A percentile compares a stretch with the other conserved stretches of the same genome.
Conservation (phyloP, 1,140 invertebrate species). For the Drosophila pandora region DNA sequence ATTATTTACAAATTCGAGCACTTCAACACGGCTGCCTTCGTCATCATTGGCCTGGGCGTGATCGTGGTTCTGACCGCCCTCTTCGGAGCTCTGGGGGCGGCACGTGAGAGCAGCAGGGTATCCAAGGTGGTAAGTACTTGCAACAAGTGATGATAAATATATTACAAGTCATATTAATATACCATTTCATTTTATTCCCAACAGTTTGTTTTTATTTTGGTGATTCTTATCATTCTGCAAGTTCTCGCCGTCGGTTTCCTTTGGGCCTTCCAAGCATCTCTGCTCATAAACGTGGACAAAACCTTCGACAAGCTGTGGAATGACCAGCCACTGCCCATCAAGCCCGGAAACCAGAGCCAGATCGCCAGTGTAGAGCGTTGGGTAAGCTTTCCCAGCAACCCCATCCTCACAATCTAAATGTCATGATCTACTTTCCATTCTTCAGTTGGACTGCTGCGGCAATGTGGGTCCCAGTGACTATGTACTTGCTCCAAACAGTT, state of each 20-base stretch:
- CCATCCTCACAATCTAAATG: neutral
- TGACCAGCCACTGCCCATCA: constrained; percentile 70
- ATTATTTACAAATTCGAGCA: constrained; percentile 68
- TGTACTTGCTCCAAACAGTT: constrained; percentile 82
- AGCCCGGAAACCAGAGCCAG: constrained; percentile 72
- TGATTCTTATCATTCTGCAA: constrained; percentile 62
- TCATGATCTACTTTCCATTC: neutral
- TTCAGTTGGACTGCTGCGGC: constrained; percentile 87
- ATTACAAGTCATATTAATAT: no score
- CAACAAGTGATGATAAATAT: neutral
- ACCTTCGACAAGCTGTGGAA: constrained; percentile 74
- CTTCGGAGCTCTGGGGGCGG: constrained; percentile 66
- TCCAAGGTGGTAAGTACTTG: constrained; percentile 57
- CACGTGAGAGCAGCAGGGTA: constrained; percentile 69
- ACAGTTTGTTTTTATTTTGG: constrained; percentile 62
- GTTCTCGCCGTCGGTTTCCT: constrained; percentile 62
- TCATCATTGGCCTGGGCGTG: constrained; percentile 63
- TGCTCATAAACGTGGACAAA: constrained; percentile 74
- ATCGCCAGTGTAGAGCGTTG: constrained; percentile 73
- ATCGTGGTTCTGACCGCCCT: constrained; percentile 48
- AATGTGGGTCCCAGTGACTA: constrained; percentile 84
- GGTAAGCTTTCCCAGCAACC: constrained; percentile 48
- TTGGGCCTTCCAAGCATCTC: constrained; percentile 72
- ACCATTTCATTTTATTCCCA: neutral
- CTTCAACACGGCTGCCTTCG: constrained; percentile 64